A percentile compares a stretch with the other conserved stretches of the same genome.
Evolutionary conservation across 2,113 vertebrate species (phyloP).

Genomic region (Catharus fuscescens): DNA sequence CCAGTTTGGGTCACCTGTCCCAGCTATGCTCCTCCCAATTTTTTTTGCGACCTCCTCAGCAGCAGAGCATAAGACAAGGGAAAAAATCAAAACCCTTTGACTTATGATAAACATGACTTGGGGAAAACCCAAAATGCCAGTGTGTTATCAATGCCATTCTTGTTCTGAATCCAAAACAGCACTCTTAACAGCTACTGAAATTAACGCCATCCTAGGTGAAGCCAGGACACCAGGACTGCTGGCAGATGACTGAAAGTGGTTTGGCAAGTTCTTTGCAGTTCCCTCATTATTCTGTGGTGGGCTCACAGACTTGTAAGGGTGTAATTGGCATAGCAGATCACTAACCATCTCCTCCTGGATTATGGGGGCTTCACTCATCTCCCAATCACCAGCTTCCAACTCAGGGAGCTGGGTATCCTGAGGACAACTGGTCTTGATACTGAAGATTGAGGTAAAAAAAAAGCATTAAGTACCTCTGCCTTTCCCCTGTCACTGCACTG

Average conservation of each 20-base stretch:
- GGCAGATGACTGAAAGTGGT: background rate
- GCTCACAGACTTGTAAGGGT: background rate
- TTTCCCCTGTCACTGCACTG: background rate
- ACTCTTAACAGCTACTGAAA: background rate
- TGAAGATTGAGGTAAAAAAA: background rate
- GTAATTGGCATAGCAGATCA: background rate
- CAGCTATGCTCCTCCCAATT: background rate
- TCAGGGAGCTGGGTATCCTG: background rate
- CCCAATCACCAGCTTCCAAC: background rate
- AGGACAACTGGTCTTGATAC: background rate
- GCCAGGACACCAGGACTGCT: background rate
- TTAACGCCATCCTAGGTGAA: background rate
- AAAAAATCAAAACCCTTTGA: background rate
- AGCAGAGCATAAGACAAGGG: background rate
- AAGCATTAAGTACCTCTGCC: background rate
- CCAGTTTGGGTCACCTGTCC: background rate
- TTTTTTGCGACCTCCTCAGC: background rate
- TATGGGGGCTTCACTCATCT: background rate
- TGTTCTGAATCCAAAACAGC: background rate
- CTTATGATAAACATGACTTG: background rate
- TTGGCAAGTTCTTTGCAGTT: background rate
- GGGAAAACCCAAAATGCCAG: background rate
- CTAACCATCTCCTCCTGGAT: background rate
- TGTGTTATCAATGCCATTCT: background rate
- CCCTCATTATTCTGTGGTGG: background rate